Base-by-base conservation (phyloP, 1,140 invertebrate genomes). In the Tribolium castaneum region DNA sequence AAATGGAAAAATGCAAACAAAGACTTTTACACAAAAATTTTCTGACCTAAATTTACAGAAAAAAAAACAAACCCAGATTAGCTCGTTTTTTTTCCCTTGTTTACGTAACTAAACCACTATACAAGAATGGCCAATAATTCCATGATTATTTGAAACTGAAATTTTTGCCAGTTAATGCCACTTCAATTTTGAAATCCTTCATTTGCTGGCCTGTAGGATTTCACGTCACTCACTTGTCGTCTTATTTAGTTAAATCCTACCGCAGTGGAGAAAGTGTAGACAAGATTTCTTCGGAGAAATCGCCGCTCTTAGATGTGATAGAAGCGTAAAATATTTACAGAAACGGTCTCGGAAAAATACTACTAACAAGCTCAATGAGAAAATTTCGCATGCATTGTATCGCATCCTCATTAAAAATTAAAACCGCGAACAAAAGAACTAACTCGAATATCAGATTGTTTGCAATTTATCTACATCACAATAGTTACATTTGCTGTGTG, bases 181-280 rank as follows among this genome's bases (percentile, higher is more conserved):
- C 10, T 66, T 10, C 34, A 59, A 66, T 35, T 66, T 12, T 66
- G 59, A 35, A 35, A 66, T 66, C 34, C n/a, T 66, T 66, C 30
- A 66, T 66, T 66, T 66, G 59, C 34, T 22, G 59, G 59, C 39
- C 25, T 66, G 25, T 7, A n/a, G 59, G 54, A 59, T 59, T 66
- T 35, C 13, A 66, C 59, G 59, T 35, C 59, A 66, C 25, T 66
- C n/a, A 66, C 25, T 66, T 66, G 59, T 66, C 59, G 3, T 66
- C 59, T 66, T 66, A 66, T n/a, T 13, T 66, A 66, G 14, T 66
- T 66, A 66, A 66, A 35, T 35, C 59, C 59, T 10, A 13, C 25
- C 30, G n/a, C 30, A 13, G 6, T 45, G 12, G 6, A 35, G 30
- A 30, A 66, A 52, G 51, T 52, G 16, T 19, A 52, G 12, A 14